Evolutionary conservation across 2,888 invertebrate species (phyloP), one percentile per base, ranked within the genome.

Genomic region (Automeris io): DNA sequence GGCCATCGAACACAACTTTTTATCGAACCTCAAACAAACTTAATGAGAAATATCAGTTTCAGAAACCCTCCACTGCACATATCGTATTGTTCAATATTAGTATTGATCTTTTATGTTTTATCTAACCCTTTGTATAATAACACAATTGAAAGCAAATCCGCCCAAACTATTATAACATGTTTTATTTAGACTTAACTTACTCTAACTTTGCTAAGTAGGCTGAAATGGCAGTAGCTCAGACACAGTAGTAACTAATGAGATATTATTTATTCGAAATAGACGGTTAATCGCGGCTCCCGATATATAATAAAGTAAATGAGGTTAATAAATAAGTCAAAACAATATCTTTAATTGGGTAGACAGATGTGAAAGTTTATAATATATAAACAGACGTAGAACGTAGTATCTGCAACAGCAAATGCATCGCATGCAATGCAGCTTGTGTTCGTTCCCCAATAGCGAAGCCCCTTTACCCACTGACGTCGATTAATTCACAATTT

Each of bases 11-110:
- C 70, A 68, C 60, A 50, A 54, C 65, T 70, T 86, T 86, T 86
- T 85, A 85, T 78, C 74, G 56, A 53, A 69, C 49, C 44, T 57
- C 72, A 80, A 83, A 82, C 75, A 83, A 66, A 57, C 59, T 71
- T 78, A 83, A 86, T 78, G 82, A 85, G 81, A 78, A 81, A 82
- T 83, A 85, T 85, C 78, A 68, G 80, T 83, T 78, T 79, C 85
- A 77, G 78, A 82, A 81, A 81, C 72, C 75, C 79, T 79, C 67
- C 54, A 66, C 57, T 56, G 61, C 61, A 57, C 63, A 69, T 77
- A 76, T 75, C 76, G 65, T 58, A 75, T 70, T 70, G 60, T 73
- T 66, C 70, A 85, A 83, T 78, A 80, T 83, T 80, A 75, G 43
- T 43, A 45, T 53, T 61, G 58, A 63, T 59, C 52, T 52, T 43